Evolutionary conservation across 2,797 vertebrate species (phyloP).

Genomic region (Catharus ustulatus): DNA sequence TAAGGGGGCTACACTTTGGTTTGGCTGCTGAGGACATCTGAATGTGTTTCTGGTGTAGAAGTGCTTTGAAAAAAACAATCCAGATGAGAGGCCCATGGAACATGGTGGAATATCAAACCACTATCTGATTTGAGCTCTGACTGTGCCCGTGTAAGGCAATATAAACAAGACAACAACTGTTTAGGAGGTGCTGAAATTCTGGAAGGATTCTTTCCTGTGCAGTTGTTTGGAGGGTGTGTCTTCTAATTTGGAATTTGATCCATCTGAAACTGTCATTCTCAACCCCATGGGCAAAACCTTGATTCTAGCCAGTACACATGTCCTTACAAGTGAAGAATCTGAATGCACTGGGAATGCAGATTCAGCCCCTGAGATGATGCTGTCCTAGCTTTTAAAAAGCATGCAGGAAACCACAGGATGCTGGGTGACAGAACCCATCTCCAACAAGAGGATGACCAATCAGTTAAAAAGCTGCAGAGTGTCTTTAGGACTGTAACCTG

Average conservation of each 20-base stretch:
- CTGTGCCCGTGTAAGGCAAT: background rate
- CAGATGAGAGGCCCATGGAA: background rate
- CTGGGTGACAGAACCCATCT: background rate
- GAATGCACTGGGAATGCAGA: background rate
- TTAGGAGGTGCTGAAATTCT: background rate
- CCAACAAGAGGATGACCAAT: background rate
- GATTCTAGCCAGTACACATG: background rate
- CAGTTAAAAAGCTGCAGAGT: background rate
- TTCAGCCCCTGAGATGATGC: background rate
- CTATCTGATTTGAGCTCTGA: background rate
- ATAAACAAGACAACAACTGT: background rate
- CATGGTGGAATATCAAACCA: background rate
- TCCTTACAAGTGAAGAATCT: slow-evolving; percentile 13
- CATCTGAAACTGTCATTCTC: background rate
- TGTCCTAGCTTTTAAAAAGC: background rate
- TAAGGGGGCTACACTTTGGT: background rate
- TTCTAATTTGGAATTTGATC: slow-evolving; percentile 22
- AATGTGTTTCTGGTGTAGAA: background rate
- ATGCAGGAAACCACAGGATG: background rate
- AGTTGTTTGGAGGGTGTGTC: slow-evolving; percentile 4
- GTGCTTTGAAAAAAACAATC: background rate
- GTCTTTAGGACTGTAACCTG: background rate
- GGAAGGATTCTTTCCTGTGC: background rate
- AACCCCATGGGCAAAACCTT: background rate
- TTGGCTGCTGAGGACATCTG: background rate